Conservation (phyloP, 2,797 vertebrate species). For the Sebastiscus tertius region DNA sequence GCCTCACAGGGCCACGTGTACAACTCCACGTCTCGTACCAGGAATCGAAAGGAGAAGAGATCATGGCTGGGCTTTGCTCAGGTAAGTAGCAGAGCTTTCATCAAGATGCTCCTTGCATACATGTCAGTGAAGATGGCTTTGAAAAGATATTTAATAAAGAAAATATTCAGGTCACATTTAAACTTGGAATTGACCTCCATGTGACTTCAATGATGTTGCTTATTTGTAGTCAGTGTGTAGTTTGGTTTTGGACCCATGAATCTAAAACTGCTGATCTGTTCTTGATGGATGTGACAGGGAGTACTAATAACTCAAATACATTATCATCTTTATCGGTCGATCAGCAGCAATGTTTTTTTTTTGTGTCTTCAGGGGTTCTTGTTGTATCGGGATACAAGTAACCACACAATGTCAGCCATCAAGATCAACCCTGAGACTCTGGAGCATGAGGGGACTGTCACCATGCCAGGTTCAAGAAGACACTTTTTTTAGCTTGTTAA, state of each 20-base stretch:
- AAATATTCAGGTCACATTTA: neutral
- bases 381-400: slow-evolving; percentile 94
- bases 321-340: neutral
- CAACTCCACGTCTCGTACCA: slow-evolving; percentile 97
- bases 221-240: neutral
- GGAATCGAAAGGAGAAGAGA: slow-evolving; percentile 96
- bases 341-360: slow-evolving; percentile 1
- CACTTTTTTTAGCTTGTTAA: neutral
- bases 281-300: neutral
- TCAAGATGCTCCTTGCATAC: neutral
- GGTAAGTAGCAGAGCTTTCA: slow-evolving; percentile 78
- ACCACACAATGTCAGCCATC: slow-evolving; percentile 93
- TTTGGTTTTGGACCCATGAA: neutral
- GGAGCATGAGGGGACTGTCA: slow-evolving; percentile 93
- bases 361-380: slow-evolving; percentile 88
- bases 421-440: slow-evolving; percentile 98
- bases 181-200: neutral
- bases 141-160: neutral
- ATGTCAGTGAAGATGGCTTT: neutral
- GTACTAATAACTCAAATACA: neutral
- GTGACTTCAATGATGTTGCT: neutral
- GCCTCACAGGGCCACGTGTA: slow-evolving; percentile 95
- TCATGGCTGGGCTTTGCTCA: slow-evolving; percentile 99
- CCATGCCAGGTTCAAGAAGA: slow-evolving; percentile 90
- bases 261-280: neutral